Percentiles rank a stretch among this genome's conserved stretches.
phyloP scores from a whole-genome alignment of 1,140 invertebrate species.

The Trichonephila inaurata region DNA sequence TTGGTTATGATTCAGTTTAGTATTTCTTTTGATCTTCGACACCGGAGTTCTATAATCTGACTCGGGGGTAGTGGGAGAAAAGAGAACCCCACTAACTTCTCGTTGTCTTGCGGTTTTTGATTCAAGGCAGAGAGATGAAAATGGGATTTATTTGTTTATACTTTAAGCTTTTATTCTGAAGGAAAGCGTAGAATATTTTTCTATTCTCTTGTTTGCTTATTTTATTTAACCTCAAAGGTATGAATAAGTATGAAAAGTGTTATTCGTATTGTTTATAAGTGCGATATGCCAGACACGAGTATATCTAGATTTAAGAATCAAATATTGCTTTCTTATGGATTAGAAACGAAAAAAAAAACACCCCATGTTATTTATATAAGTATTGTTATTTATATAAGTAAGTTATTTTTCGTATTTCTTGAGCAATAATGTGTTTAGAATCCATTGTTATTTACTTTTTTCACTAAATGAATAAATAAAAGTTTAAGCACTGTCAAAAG shows the following conservation, averaged over 20 bases:
- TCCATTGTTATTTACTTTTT: too few relatives aligned
- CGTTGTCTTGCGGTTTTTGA: not conserved
- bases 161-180: not conserved
- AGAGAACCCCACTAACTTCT: conserved; percentile 50
- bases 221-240: not conserved
- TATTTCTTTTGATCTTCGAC: conserved; percentile 69
- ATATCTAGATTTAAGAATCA: too few relatives aligned
- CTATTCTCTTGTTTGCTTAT: not conserved
- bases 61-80: not conserved
- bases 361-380: too few relatives aligned
- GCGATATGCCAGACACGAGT: too few relatives aligned
- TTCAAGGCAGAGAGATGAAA: not conserved
- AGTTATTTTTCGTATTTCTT: too few relatives aligned
- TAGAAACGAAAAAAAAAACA: too few relatives aligned
- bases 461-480: too few relatives aligned
- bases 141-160: conserved; percentile 48
- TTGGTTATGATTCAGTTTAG: conserved; percentile 67
- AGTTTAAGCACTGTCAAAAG: too few relatives aligned
- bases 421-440: too few relatives aligned
- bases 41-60: conserved; percentile 54
- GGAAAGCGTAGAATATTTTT: not conserved
- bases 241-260: not conserved
- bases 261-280: too few relatives aligned
- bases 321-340: too few relatives aligned
- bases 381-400: too few relatives aligned